Evolutionary conservation across 2,797 vertebrate genomes (phyloP).

Genomic region (Lepidocolaptes lacrymiger): DNA sequence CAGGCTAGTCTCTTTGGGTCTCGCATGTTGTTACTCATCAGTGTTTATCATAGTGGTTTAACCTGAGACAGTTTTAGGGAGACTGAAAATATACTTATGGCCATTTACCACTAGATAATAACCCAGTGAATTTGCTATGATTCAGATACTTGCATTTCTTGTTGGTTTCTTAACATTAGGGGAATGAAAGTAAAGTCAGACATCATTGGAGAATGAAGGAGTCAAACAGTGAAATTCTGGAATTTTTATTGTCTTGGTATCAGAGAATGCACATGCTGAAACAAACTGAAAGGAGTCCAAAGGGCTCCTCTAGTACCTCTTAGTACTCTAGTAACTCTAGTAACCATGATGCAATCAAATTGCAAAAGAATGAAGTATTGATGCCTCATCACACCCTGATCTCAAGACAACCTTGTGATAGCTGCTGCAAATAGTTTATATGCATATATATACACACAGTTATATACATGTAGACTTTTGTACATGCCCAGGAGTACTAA

Average conservation of each 20-base stretch:
- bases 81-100: neutral
- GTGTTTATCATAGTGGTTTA: neutral
- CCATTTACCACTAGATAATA: neutral
- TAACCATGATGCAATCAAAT: neutral
- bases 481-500: neutral
- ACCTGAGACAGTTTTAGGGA: neutral
- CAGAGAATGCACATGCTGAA: neutral
- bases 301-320: too few species aligned
- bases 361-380: neutral
- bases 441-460: rapidly evolving
- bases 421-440: neutral
- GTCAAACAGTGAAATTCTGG: neutral
- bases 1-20: rapidly evolving
- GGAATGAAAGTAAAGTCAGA: neutral
- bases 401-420: neutral
- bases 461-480: neutral
- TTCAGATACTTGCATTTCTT: neutral
- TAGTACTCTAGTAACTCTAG: too few species aligned
- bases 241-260: neutral
- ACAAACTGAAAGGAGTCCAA: neutral
- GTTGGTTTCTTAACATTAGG: neutral
- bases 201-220: neutral
- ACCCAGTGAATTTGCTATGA: neutral
- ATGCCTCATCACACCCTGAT: neutral
- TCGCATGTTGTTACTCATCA: neutral